phyloP scores from a whole-genome alignment of 2,113 vertebrate genomes.

The Geococcyx californianus region DNA sequence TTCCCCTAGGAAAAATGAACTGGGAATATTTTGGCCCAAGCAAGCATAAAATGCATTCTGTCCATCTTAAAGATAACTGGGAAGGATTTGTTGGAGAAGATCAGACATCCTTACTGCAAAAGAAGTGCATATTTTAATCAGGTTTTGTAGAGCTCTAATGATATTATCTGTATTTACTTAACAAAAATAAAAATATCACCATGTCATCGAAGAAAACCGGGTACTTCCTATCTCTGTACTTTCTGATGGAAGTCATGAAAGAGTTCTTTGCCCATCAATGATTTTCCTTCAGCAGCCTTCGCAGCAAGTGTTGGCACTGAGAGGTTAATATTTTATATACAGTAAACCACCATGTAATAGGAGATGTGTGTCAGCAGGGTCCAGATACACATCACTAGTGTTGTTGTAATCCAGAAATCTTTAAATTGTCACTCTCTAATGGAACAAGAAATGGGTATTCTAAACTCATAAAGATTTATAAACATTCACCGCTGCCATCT shows the following conservation, averaged over 20 bases:
- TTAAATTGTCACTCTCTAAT: conserved; percentile 57
- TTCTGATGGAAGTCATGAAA: not conserved
- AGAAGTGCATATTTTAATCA: not conserved
- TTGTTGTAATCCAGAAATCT: conserved; percentile 41
- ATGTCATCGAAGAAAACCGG: not conserved
- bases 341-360: conserved; percentile 24
- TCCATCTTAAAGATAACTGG: not conserved
- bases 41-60: not conserved
- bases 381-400: conserved; percentile 9
- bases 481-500: conserved; percentile 21
- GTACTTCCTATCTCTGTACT: not conserved
- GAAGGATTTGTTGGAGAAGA: not conserved
- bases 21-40: not conserved
- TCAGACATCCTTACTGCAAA: not conserved
- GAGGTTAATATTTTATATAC: conserved; percentile 49
- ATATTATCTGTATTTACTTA: not conserved
- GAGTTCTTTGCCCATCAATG: conserved; percentile 23
- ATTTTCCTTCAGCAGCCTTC: conserved; percentile 34
- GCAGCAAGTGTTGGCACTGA: not conserved
- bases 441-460: conserved; percentile 57
- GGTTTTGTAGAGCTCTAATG: not conserved
- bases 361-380: conserved; percentile 27
- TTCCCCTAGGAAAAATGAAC: not conserved
- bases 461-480: conserved; percentile 59
- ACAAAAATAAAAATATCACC: not conserved